Evolutionary conservation across 2,888 invertebrate species (phyloP).

Genomic region (Cosmia pyralina): DNA sequence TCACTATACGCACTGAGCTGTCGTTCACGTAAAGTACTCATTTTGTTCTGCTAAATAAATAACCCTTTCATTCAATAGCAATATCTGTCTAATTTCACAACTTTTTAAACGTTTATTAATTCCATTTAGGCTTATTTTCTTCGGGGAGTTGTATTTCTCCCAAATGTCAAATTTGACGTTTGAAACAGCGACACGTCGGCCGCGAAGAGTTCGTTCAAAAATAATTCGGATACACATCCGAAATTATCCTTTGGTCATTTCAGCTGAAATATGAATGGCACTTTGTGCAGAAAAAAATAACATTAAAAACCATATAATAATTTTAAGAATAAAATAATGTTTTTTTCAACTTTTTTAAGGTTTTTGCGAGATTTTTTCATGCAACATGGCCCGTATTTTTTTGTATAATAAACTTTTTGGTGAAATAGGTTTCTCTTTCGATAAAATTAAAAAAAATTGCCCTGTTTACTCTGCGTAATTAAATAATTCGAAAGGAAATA

Average conservation of each 20-base stretch:
- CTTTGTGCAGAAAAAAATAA: not conserved
- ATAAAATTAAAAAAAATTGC: not conserved
- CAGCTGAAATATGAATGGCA: not conserved
- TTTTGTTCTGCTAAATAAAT: slow-evolving; percentile 50
- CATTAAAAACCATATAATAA: not conserved
- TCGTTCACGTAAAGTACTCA: slow-evolving; percentile 72
- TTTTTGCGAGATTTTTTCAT: not conserved
- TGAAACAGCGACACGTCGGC: slow-evolving; percentile 61
- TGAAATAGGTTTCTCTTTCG: too few species aligned
- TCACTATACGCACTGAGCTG: slow-evolving; percentile 72
- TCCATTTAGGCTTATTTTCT: slow-evolving; percentile 51
- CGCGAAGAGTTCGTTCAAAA: slow-evolving; percentile 41
- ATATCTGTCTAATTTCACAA: slow-evolving; percentile 35
- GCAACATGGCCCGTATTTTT: not conserved
- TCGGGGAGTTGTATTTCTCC: slow-evolving; percentile 48
- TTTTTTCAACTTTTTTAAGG: not conserved
- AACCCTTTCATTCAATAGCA: slow-evolving; percentile 52
- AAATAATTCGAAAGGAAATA: too few species aligned
- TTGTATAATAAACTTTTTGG: not conserved
- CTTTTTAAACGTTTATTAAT: slow-evolving; percentile 43
- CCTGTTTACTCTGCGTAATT: too few species aligned
- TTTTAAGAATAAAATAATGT: not conserved
- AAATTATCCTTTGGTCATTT: not conserved
- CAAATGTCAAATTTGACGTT: slow-evolving; percentile 63
- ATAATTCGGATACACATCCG: slow-evolving; percentile 17